phyloP scores from a whole-genome alignment of 2,113 vertebrate species.

The Tapirus terrestris region DNA sequence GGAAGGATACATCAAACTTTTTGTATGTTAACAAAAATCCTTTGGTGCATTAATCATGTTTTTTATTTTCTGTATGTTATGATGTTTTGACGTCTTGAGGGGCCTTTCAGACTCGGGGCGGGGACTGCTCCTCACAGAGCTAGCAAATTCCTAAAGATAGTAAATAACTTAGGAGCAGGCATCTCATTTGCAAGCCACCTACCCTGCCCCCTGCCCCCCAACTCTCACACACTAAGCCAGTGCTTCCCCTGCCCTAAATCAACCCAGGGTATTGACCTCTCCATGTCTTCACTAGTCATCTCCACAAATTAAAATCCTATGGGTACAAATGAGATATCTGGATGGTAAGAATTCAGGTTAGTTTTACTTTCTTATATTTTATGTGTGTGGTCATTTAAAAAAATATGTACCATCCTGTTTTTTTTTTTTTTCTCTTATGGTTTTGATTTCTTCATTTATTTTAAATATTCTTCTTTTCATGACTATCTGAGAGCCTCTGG shows the following conservation, averaged over 20 bases:
- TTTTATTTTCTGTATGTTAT: background rate
- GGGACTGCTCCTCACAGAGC: background rate
- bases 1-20: background rate
- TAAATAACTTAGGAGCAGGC: background rate
- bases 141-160: background rate
- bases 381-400: background rate
- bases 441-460: background rate
- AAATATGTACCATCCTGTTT: background rate
- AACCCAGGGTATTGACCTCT: background rate
- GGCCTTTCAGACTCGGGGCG: background rate
- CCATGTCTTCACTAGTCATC: background rate
- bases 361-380: conserved; percentile 36
- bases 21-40: background rate
- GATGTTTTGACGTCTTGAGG: background rate
- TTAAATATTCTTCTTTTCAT: background rate
- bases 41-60: background rate
- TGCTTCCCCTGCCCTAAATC: background rate
- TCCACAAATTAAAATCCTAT: background rate
- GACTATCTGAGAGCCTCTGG: background rate
- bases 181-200: background rate
- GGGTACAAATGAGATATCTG: background rate
- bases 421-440: background rate
- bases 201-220: too few species aligned
- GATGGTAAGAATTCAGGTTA: background rate
- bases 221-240: background rate